Percentiles rank a stretch among this genome's conserved stretches.
These are phyloP conservation scores for Oncorhynchus kisutch DNA, from an alignment of 2,113 vertebrate genomes.

Conservation along the genomic window DNA sequence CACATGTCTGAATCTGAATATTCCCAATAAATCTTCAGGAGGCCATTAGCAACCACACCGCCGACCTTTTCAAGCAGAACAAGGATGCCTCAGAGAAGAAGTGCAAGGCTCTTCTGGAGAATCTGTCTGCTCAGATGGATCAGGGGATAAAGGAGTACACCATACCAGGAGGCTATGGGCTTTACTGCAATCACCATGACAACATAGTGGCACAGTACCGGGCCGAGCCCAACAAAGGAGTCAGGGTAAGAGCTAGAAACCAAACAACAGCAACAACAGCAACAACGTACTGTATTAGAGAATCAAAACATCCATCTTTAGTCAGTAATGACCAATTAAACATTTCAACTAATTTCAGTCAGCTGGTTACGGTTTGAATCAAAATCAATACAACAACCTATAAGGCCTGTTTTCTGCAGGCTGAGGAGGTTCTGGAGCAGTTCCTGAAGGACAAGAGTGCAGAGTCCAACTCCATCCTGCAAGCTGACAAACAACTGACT, in stretches of 20 bases:
- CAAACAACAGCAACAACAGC: too few relatives aligned
- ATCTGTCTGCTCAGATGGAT: background rate
- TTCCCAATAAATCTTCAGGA: slow-evolving; percentile 10
- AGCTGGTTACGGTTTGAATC: background rate
- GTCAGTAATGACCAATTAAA: background rate
- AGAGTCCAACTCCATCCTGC: slow-evolving; percentile 37
- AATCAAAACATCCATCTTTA: background rate
- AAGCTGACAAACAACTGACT: slow-evolving; percentile 42
- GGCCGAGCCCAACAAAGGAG: slow-evolving; percentile 21
- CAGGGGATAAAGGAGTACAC: slow-evolving; percentile 22
- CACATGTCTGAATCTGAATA: background rate
- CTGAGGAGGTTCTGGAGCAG: slow-evolving; percentile 36
- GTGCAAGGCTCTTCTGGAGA: slow-evolving; percentile 25
- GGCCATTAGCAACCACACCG: background rate
- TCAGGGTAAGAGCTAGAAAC: slow-evolving; percentile 8
- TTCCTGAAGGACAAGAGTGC: slow-evolving; percentile 35
- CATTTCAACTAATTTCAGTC: background rate
- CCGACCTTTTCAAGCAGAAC: slow-evolving; percentile 24
- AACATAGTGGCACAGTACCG: slow-evolving; percentile 23
- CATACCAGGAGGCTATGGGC: slow-evolving; percentile 31
- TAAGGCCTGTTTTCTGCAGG: slow-evolving; percentile 11
- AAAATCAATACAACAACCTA: background rate
- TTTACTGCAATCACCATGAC: slow-evolving; percentile 29
- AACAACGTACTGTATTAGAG: too few relatives aligned
- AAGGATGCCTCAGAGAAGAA: slow-evolving; percentile 6